Conservation (phyloP, 2,888 invertebrate species). For the Troides helena region DNA sequence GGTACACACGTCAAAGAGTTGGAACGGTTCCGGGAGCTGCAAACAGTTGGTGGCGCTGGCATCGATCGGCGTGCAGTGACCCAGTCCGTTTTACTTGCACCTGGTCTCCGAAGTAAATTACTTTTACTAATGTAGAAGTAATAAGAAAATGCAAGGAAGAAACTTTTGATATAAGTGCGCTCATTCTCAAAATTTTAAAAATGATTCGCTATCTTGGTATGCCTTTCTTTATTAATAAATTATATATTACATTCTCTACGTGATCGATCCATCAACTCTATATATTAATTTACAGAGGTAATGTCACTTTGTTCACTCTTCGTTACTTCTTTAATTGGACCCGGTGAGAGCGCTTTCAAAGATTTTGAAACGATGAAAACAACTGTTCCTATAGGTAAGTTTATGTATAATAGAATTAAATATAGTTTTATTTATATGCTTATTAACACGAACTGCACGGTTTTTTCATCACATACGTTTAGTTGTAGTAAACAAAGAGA, state of each 20-base stretch:
- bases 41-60: slow-evolving; percentile 31
- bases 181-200: slow-evolving; percentile 28
- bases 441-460: too few relatives aligned
- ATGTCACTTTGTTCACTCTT: slow-evolving; percentile 47
- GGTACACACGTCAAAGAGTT: slow-evolving; percentile 30
- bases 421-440: too few relatives aligned
- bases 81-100: slow-evolving; percentile 29
- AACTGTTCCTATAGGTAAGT: slow-evolving; percentile 62
- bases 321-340: slow-evolving; percentile 37
- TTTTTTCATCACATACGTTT: too few relatives aligned
- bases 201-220: slow-evolving; percentile 13
- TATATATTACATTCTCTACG: background rate
- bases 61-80: slow-evolving; percentile 34
- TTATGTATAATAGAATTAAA: background rate
- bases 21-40: slow-evolving; percentile 41
- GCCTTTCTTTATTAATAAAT: slow-evolving; percentile 26
- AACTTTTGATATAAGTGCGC: background rate
- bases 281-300: slow-evolving; percentile 45
- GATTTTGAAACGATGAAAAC: slow-evolving; percentile 63
- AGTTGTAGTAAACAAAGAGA: too few relatives aligned
- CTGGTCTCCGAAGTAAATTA: slow-evolving; percentile 23
- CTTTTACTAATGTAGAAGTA: background rate
- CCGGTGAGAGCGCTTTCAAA: slow-evolving; percentile 53
- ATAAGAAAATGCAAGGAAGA: slow-evolving; percentile 21
- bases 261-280: background rate